Base-by-base conservation (phyloP, 2,888 invertebrate species). In the Aleiodes alternator region DNA sequence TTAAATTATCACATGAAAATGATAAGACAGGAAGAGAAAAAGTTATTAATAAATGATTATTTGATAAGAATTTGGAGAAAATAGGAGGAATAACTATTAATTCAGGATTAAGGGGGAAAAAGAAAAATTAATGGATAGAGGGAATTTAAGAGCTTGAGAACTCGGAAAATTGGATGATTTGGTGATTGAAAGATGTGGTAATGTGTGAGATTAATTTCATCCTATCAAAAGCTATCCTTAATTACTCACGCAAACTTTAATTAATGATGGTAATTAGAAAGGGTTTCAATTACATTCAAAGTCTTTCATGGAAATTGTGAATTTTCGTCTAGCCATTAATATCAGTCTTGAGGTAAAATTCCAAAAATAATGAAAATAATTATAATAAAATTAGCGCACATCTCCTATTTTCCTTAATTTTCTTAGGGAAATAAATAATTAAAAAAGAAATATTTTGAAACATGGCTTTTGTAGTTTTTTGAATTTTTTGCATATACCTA, bases 261-360 rank as follows among this genome's bases (percentile, higher is more conserved):
- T 64, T 48, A 64, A 64, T 48, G 43, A 48, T 23, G 43, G 43
- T 64, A 64, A 64, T 64, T 43, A 43, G 64, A 43, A 23, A 64
- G 43, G 64, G 14, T 43, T 11, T 64, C 64, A 8, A 48, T 64
- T 64, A 64, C 64, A 23, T 14, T 23, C 9, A 9, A 12, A 16
- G 64, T 43, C 48, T 64, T 64, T 9, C 48, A 48, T 8, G 23
- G 23, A 64, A 64, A 16, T 55, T 55, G 55, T 6, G 55, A 55
- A 55, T 64, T 64, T 43, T 9, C 1, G 14, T 64, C 64, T 43
- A 23, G 23, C 43, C 23, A 64, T 64, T 64, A n/a, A 64, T 64
- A 34, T 48, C 11, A 16, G 7, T 43, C 34, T 6, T 43, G 7
- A 43, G 7, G 7, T 43, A 43, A 43, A 43, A 9, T 9, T 9